Evolutionary conservation across 2,888 invertebrate species (phyloP).

Genomic region (Pandemis corylana): DNA sequence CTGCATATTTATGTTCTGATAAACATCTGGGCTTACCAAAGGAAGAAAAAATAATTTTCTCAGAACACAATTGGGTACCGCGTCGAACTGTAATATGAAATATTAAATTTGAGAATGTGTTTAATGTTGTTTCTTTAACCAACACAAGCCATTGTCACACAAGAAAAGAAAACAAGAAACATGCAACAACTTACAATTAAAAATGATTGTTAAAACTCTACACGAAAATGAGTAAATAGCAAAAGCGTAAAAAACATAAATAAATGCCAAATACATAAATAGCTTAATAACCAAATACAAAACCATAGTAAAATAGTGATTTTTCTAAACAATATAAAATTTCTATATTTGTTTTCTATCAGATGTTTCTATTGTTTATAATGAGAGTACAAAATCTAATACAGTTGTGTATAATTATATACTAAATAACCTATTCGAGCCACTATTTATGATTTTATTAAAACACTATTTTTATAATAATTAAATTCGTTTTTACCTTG

Average conservation of each 20-base stretch:
- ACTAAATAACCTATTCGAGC: conserved; percentile 49
- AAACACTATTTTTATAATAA: conserved; percentile 8
- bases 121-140: conserved; percentile 13
- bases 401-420: conserved; percentile 8
- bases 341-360: conserved; percentile 17
- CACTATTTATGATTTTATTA: conserved; percentile 14
- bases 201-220: neutral
- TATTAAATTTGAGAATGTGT: conserved; percentile 16
- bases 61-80: neutral
- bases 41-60: neutral
- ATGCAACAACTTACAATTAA: neutral
- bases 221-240: conserved; percentile 31
- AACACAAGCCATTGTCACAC: neutral
- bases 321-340: conserved; percentile 4
- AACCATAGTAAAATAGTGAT: conserved; percentile 29
- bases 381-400: conserved; percentile 33
- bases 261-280: conserved; percentile 36
- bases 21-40: neutral
- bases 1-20: neutral
- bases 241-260: conserved; percentile 30
- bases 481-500: conserved; percentile 49
- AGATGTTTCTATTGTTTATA: conserved; percentile 30
- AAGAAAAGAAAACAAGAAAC: conserved; percentile 1
- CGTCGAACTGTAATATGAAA: conserved; percentile 4
- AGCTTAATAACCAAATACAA: conserved; percentile 29